These are phyloP conservation scores for Gambelia wislizenii DNA, from an alignment of 2,797 vertebrate genomes.

Conservation along the genomic window DNA sequence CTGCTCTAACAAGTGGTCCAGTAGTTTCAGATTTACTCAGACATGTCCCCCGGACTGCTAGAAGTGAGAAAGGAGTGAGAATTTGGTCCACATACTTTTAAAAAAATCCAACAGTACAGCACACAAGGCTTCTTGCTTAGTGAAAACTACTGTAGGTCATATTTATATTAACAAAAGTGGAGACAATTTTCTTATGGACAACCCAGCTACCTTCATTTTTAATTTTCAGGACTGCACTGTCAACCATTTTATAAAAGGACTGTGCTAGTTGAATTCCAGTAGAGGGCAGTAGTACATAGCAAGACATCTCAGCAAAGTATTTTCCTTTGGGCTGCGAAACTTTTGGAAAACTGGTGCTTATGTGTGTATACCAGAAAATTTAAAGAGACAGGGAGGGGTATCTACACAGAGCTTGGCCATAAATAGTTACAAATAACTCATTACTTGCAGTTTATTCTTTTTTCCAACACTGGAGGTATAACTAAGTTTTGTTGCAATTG, in stretches of 20 bases:
- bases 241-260: neutral
- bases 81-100: too few species aligned
- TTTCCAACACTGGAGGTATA: too few species aligned
- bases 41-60: too few species aligned
- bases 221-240: neutral
- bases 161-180: neutral
- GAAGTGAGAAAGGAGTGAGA: too few species aligned
- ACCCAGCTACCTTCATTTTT: neutral
- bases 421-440: too few species aligned
- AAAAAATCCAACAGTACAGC: too few species aligned
- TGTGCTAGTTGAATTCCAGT: neutral
- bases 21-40: too few species aligned
- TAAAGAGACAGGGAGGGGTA: neutral
- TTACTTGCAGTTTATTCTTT: too few species aligned
- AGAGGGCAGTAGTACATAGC: constrained; percentile 30
- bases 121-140: neutral
- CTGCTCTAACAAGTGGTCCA: too few species aligned
- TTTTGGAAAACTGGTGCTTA: neutral
- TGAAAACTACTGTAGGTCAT: too few species aligned
- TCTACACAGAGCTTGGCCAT: too few species aligned
- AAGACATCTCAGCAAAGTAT: neutral
- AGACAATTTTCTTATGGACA: neutral
- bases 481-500: too few species aligned
- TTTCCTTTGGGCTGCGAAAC: neutral
- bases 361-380: neutral